A percentile compares a stretch with the other conserved stretches of the same genome.
Conservation (phyloP, 2,888 invertebrate genomes). For the Drosophila buzzatii region DNA sequence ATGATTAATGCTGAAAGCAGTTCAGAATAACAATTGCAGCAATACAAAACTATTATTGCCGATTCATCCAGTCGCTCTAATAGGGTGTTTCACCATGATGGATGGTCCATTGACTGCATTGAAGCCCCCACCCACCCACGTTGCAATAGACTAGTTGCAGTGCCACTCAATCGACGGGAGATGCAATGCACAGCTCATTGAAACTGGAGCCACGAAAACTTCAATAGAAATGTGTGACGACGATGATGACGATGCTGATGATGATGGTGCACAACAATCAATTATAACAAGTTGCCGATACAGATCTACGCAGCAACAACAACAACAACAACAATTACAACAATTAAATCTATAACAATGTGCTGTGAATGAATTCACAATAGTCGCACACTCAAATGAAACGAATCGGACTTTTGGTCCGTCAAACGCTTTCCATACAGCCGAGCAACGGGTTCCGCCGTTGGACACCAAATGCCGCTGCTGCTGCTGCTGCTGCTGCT, state of each 20-base stretch:
- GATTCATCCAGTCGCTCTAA: constrained; percentile 12
- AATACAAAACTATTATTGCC: constrained; percentile 4
- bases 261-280: constrained; percentile 79
- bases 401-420: constrained; percentile 65
- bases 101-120: constrained; percentile 35
- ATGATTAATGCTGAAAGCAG: background rate
- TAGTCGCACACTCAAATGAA: constrained; percentile 53
- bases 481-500: constrained; percentile 19
- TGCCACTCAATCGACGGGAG: constrained; percentile 36
- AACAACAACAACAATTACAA: constrained; percentile 18
- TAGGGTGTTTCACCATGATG: constrained; percentile 19
- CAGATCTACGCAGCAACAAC: constrained; percentile 38
- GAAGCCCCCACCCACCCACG: constrained; percentile 13
- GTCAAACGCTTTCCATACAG: constrained; percentile 60
- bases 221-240: constrained; percentile 15
- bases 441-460: constrained; percentile 26
- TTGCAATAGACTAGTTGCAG: constrained; percentile 15
- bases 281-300: constrained; percentile 72
- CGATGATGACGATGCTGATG: constrained; percentile 61
- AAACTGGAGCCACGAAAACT: constrained; percentile 34
- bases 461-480: constrained; percentile 19
- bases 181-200: constrained; percentile 46
- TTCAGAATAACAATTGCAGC: constrained; percentile 1
- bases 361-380: constrained; percentile 51
- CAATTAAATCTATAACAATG: constrained; percentile 28